phyloP scores from a whole-genome alignment of 2,888 invertebrate species.

The Cepaea hortensis region DNA sequence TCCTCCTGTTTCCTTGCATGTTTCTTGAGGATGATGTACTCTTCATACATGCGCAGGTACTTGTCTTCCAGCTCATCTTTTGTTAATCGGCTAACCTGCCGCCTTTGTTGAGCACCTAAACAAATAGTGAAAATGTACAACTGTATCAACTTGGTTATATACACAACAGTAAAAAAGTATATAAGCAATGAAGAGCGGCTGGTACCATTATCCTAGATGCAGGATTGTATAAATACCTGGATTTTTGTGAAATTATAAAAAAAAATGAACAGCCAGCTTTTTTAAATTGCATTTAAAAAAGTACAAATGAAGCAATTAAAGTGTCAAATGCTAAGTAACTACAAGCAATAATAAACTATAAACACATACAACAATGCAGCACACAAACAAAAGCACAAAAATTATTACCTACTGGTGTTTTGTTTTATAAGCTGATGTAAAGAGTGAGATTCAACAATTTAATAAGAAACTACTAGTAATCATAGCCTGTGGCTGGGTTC shows the following conservation, averaged over 20 bases:
- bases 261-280: background rate
- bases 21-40: constrained; percentile 81
- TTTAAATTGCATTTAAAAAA: too few relatives aligned
- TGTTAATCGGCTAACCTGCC: constrained; percentile 77
- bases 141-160: background rate
- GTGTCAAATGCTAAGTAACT: too few relatives aligned
- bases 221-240: background rate
- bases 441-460: too few relatives aligned
- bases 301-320: too few relatives aligned
- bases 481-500: too few relatives aligned
- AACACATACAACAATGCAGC: too few relatives aligned
- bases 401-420: too few relatives aligned
- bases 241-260: background rate
- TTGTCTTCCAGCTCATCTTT: constrained; percentile 83
- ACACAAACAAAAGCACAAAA: too few relatives aligned
- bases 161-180: background rate
- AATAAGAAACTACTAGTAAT: too few relatives aligned
- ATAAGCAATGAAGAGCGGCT: background rate
- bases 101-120: constrained; percentile 62
- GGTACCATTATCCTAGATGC: background rate
- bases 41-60: constrained; percentile 81
- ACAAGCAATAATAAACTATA: too few relatives aligned
- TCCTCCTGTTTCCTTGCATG: constrained; percentile 82
- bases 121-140: background rate
- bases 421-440: too few relatives aligned